Conservation (phyloP, 2,113 vertebrate genomes). For the Typhlomys cinereus region DNA sequence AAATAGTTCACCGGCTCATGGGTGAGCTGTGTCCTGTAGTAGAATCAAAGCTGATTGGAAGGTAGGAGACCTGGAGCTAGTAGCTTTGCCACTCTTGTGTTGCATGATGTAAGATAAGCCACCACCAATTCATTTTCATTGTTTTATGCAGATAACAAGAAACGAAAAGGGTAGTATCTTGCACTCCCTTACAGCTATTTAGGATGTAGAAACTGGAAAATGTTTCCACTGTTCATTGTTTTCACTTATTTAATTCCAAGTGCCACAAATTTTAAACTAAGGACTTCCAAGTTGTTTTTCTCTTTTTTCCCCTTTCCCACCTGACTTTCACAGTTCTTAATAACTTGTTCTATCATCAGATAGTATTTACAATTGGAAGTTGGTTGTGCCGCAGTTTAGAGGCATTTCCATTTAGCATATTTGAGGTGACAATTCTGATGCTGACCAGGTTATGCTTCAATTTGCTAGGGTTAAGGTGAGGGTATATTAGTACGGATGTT, state of each 20-base stretch:
- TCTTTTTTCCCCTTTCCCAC: neutral
- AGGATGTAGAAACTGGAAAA: neutral
- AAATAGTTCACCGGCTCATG: neutral
- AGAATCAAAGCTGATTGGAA: neutral
- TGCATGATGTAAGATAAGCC: neutral
- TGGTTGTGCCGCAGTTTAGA: slow-evolving; percentile 36
- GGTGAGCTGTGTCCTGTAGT: neutral
- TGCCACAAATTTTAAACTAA: slow-evolving; percentile 10
- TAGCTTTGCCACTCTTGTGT: neutral
- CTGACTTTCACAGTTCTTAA: neutral
- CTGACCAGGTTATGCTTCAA: neutral
- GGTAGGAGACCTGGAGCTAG: neutral
- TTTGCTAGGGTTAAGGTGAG: neutral
- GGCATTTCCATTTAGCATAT: slow-evolving; percentile 14
- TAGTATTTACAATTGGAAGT: neutral
- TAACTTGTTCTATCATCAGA: neutral
- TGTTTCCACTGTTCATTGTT: neutral
- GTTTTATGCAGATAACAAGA: neutral
- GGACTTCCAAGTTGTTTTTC: neutral
- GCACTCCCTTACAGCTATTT: neutral
- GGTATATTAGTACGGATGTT: no score
- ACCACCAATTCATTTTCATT: neutral
- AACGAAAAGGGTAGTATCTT: neutral
- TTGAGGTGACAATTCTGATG: slow-evolving; percentile 10
- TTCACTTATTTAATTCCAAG: neutral